phyloP scores from a whole-genome alignment of 2,113 vertebrate species.

The Emberiza fucata region DNA sequence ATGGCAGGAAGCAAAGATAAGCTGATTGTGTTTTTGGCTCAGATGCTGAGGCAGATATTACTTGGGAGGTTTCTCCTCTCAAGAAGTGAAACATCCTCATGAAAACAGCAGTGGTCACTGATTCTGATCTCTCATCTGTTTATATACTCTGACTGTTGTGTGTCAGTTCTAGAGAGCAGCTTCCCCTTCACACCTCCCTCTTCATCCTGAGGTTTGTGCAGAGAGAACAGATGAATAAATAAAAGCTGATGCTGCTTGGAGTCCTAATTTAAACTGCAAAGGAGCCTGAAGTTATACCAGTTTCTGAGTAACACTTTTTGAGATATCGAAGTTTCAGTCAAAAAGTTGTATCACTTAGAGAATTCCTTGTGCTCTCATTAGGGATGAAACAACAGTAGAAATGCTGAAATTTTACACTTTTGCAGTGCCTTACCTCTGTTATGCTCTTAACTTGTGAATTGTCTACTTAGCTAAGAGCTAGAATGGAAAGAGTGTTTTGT shows the following conservation, averaged over 20 bases:
- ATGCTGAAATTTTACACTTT: background rate
- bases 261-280: background rate
- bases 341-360: background rate
- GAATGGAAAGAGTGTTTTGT: background rate
- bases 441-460: background rate
- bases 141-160: background rate
- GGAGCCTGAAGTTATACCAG: background rate
- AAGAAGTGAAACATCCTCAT: background rate
- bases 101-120: background rate
- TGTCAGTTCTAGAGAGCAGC: background rate
- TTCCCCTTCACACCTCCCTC: background rate
- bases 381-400: background rate
- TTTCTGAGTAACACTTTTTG: background rate
- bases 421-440: background rate
- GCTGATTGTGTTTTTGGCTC: background rate
- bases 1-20: background rate
- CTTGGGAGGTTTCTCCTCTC: constrained; percentile 1
- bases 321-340: background rate
- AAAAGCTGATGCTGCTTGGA: background rate
- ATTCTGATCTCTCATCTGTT: background rate
- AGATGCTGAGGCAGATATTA: background rate
- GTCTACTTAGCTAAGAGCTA: background rate
- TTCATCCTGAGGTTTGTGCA: background rate
- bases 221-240: background rate
- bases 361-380: background rate